Conservation (phyloP, 2,888 invertebrate species). For the Eupithecia insigniata region DNA sequence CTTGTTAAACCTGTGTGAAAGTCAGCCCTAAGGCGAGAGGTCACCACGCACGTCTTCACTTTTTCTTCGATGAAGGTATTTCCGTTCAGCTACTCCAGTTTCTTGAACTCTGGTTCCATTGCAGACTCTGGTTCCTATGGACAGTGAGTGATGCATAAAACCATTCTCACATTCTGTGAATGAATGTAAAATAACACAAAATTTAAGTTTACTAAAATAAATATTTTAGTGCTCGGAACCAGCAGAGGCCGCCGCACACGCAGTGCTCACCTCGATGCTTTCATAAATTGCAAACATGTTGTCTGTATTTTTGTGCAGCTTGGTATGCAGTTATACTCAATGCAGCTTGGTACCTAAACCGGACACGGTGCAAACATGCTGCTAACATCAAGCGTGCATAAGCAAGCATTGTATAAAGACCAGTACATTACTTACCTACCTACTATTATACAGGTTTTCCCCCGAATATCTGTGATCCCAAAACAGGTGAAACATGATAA, state of each 20-base stretch:
- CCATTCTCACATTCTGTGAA: not conserved
- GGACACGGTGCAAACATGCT: not conserved
- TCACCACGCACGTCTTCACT: no score
- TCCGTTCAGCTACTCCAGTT: no score
- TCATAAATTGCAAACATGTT: not conserved
- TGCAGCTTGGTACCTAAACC: not conserved
- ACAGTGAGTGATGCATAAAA: not conserved
- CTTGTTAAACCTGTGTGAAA: not conserved
- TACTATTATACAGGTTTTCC: no score
- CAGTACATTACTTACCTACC: no score
- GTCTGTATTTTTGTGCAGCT: not conserved
- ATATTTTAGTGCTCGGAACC: not conserved
- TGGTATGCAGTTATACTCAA: no score
- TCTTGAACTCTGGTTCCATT: no score
- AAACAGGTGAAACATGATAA: no score
- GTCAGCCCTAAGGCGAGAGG: slow-evolving; percentile 19
- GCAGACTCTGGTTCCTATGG: no score
- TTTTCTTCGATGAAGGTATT: no score
- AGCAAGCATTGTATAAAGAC: no score
- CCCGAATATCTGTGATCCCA: no score
- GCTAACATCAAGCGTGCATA: not conserved
- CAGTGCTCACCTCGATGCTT: not conserved
- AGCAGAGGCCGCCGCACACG: not conserved
- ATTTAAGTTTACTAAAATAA: slow-evolving; percentile 1
- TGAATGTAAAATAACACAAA: not conserved